Percentiles rank a stretch among this genome's conserved stretches.
phyloP scores from a whole-genome alignment of 2,797 vertebrate genomes.

The Acipenser transmontanus region DNA sequence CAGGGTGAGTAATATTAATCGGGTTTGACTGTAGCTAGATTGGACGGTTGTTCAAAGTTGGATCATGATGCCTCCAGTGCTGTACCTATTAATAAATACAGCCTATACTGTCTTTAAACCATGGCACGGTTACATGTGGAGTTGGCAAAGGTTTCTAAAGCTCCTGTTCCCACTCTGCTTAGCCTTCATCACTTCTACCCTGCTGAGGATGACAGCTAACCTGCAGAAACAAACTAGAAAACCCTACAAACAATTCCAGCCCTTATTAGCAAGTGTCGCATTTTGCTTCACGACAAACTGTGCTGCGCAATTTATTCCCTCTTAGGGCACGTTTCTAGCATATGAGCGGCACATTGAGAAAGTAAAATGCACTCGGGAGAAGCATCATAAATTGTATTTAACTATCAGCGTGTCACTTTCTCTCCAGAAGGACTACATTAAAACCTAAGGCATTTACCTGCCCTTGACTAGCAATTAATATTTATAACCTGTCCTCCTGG shows the following conservation, averaged over 20 bases:
- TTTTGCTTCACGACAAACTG: neutral
- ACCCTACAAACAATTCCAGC: slow-evolving; percentile 7
- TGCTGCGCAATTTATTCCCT: neutral
- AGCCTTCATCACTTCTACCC: slow-evolving; percentile 15
- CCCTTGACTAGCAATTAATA: slow-evolving; percentile 36
- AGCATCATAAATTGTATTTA: slow-evolving; percentile 30
- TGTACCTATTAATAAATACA: no score
- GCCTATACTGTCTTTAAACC: no score
- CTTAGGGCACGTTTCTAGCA: neutral
- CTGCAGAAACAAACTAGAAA: slow-evolving; percentile 14
- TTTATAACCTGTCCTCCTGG: slow-evolving; percentile 27
- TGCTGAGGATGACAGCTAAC: slow-evolving; percentile 27
- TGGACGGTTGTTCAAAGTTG: no score
- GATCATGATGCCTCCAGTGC: no score
- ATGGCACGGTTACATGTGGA: neutral
- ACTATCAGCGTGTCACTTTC: slow-evolving; percentile 22
- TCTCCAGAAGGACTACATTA: slow-evolving; percentile 16
- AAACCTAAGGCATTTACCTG: slow-evolving; percentile 33
- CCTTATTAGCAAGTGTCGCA: slow-evolving; percentile 1
- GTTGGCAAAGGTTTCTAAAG: slow-evolving; percentile 22
- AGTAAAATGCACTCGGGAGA: slow-evolving; percentile 5
- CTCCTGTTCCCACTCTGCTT: slow-evolving; percentile 17
- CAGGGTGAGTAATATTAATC: no score
- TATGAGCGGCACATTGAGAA: neutral
- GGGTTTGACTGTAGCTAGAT: no score